Percentiles rank a stretch among this genome's conserved stretches.
These are phyloP conservation scores for Trididemnum clinides DNA, from an alignment of 23 tunicate genomes.

Conservation along the genomic window DNA sequence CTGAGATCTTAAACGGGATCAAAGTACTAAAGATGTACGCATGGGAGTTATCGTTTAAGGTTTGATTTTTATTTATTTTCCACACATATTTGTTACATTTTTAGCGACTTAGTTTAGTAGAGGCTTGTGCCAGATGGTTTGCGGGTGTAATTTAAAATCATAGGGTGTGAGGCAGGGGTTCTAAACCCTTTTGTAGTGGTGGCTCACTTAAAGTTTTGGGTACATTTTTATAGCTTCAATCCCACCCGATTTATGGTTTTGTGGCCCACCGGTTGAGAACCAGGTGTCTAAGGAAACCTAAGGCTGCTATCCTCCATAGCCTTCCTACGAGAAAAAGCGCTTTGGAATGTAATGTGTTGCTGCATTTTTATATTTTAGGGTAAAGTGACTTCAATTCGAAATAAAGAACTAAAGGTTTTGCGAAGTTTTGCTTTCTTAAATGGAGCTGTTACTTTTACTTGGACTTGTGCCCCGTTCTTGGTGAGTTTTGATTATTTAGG, in stretches of 20 bases:
- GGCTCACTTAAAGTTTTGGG: background rate
- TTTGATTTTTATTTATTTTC: background rate
- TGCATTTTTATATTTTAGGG: too few relatives aligned
- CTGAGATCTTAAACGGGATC: constrained; percentile 80
- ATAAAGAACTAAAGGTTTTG: constrained; percentile 58
- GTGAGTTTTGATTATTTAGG: too few relatives aligned
- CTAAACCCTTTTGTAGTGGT: background rate
- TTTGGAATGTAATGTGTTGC: too few relatives aligned
- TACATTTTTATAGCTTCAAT: too few relatives aligned
- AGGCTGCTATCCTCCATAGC: too few relatives aligned
- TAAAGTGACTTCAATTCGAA: constrained; percentile 57
- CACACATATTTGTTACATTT: background rate
- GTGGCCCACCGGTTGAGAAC: background rate
- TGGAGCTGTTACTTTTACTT: constrained; percentile 80
- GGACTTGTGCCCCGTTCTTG: constrained; percentile 92
- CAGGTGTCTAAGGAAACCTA: too few relatives aligned
- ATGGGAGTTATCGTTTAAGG: constrained; percentile 78
- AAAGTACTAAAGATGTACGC: constrained; percentile 80
- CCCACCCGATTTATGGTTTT: too few relatives aligned
- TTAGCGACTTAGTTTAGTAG: background rate
- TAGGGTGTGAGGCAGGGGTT: background rate
- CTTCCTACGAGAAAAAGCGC: too few relatives aligned
- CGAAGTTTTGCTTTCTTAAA: constrained; percentile 76
- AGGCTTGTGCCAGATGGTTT: background rate
- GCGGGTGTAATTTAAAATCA: too few relatives aligned